phyloP scores from a whole-genome alignment of 2,113 vertebrate genomes.

The Callionymus lyra region DNA sequence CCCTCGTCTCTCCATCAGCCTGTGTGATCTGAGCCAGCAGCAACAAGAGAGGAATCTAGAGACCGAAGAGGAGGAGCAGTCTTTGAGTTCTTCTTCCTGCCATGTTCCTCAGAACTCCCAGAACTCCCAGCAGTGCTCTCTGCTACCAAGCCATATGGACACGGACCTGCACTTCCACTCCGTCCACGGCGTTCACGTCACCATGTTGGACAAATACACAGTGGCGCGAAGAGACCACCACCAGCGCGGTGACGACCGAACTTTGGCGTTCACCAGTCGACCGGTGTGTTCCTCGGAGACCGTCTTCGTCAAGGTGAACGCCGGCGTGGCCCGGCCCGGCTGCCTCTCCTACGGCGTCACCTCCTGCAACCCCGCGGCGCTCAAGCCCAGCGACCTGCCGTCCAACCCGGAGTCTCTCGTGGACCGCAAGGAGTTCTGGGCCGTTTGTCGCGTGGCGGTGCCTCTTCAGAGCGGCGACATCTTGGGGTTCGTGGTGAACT shows the following conservation, averaged over 20 bases:
- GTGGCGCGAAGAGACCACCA: constrained; percentile 75
- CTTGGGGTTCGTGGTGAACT: constrained; percentile 79
- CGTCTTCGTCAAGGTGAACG: constrained; percentile 80
- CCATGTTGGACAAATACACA: constrained; percentile 77
- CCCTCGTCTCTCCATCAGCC: constrained; percentile 78
- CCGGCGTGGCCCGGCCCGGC: constrained; percentile 44
- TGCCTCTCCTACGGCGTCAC: constrained; percentile 82
- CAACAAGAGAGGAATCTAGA: constrained; percentile 40
- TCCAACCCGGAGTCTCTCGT: constrained; percentile 77
- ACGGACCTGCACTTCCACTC: constrained; percentile 82
- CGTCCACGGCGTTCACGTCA: constrained; percentile 75
- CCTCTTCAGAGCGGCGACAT: constrained; percentile 81
- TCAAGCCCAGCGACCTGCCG: constrained; percentile 80
- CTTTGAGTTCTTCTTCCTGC: constrained; percentile 59
- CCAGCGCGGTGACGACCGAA: constrained; percentile 77
- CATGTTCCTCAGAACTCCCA: constrained; percentile 87
- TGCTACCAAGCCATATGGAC: constrained; percentile 76
- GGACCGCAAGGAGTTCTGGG: constrained; percentile 92
- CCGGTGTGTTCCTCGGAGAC: constrained; percentile 77
- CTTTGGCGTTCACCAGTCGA: constrained; percentile 83
- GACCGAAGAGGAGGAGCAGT: constrained; percentile 61
- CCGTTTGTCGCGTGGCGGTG: constrained; percentile 70
- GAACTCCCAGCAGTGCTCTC: constrained; percentile 80
- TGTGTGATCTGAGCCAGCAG: constrained; percentile 82
- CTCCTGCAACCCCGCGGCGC: constrained; percentile 76